Conservation (phyloP, 2,113 vertebrate genomes). For the Salvelinus fontinalis region DNA sequence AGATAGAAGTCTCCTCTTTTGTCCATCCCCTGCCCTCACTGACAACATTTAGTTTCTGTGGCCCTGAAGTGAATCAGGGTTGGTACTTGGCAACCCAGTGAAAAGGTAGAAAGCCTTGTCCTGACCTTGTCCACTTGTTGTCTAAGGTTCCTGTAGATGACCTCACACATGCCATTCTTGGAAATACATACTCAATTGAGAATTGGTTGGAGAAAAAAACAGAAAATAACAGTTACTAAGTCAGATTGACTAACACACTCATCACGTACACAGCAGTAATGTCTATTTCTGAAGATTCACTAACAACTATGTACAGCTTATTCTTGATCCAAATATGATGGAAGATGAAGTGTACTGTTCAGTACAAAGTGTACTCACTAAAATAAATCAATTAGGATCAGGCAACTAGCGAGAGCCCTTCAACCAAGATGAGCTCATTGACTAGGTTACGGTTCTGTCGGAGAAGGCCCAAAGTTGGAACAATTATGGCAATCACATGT, state of each 20-base stretch:
- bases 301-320: no score
- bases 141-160: background rate
- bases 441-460: conserved; percentile 43
- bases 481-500: conserved; percentile 63
- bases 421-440: conserved; percentile 56
- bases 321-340: no score
- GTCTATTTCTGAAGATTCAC: no score
- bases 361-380: conserved; percentile 39
- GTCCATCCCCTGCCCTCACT: background rate
- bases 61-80: background rate
- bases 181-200: no score
- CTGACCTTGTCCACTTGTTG: background rate
- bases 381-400: conserved; percentile 55
- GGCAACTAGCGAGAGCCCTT: conserved; percentile 55
- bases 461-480: conserved; percentile 56
- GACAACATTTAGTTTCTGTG: background rate
- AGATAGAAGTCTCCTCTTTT: background rate
- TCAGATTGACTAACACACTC: no score
- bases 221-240: no score
- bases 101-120: background rate
- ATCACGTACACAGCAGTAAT: no score
- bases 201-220: no score
- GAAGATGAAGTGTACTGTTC: conserved; percentile 15
- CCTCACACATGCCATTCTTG: background rate
- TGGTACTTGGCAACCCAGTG: background rate